These are phyloP conservation scores for Latrodectus geometricus DNA, from an alignment of 1,140 invertebrate species.

Conservation along the genomic window DNA sequence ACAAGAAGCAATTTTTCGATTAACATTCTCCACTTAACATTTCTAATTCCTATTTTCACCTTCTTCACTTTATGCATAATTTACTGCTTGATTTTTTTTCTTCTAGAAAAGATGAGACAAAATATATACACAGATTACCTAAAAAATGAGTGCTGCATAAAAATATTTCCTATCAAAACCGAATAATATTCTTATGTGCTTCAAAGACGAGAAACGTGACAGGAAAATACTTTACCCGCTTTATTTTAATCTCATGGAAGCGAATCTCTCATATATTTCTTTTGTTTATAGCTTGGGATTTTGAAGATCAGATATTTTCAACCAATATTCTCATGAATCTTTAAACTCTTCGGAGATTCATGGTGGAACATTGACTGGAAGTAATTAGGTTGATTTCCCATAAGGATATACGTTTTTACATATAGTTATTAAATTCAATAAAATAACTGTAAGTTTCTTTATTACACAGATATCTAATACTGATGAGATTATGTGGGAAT, in stretches of 20 bases:
- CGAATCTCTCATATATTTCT: constrained; percentile 11
- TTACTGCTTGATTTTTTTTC: not conserved
- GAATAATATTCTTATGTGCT: constrained; percentile 9
- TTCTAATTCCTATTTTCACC: not conserved
- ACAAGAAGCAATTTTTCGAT: no score
- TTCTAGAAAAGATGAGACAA: not conserved
- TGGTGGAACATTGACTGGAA: no score
- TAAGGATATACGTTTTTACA: no score
- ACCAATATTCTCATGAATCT: not conserved
- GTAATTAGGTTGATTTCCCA: no score
- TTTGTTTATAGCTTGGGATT: not conserved
- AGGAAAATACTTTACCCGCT: constrained; percentile 18
- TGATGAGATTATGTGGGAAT: no score
- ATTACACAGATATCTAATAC: no score
- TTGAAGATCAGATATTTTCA: constrained; percentile 23
- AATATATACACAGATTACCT: constrained; percentile 22
- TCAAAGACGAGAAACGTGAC: constrained; percentile 9
- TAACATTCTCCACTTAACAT: no score
- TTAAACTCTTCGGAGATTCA: no score
- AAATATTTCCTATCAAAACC: not conserved
- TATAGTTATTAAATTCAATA: no score
- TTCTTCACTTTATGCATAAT: not conserved
- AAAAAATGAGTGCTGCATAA: constrained; percentile 14
- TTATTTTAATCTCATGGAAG: constrained; percentile 27
- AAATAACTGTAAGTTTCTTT: no score